Conservation (phyloP, 1,140 invertebrate species). For the Camponotus pennsylvanicus region DNA sequence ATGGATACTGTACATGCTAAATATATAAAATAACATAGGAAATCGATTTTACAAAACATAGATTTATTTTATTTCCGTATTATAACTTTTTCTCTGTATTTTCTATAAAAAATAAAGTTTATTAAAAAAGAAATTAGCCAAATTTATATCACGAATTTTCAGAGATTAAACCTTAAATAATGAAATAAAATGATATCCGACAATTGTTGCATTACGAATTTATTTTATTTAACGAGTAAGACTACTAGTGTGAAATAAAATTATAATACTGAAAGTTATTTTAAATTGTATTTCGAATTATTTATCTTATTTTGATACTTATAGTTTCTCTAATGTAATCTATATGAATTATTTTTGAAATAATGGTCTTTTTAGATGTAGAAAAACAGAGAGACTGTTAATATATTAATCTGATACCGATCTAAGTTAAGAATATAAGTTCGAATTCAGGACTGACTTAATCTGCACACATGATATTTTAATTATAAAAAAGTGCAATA, state of each 20-base stretch:
- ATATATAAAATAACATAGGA: background rate
- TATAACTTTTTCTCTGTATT: slow-evolving; percentile 5
- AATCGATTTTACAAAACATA: background rate
- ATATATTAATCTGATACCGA: background rate
- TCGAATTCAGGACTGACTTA: background rate
- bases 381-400: too few species aligned
- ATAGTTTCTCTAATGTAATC: background rate
- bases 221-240: background rate
- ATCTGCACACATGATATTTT: background rate
- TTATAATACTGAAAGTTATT: background rate
- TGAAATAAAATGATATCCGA: background rate
- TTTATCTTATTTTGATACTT: slow-evolving; percentile 3
- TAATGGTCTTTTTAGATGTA: background rate
- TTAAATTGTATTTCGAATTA: background rate
- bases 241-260: background rate
- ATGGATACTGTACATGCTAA: background rate
- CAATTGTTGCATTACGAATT: background rate
- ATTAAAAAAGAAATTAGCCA: background rate
- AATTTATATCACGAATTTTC: background rate
- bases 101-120: slow-evolving; percentile 12
- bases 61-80: slow-evolving; percentile 2
- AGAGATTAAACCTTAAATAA: background rate
- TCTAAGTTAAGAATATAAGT: background rate
- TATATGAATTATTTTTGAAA: background rate
- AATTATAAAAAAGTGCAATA: background rate